These are phyloP conservation scores for Diorhabda elongata DNA, from an alignment of 1,140 invertebrate species.

Conservation along the genomic window DNA sequence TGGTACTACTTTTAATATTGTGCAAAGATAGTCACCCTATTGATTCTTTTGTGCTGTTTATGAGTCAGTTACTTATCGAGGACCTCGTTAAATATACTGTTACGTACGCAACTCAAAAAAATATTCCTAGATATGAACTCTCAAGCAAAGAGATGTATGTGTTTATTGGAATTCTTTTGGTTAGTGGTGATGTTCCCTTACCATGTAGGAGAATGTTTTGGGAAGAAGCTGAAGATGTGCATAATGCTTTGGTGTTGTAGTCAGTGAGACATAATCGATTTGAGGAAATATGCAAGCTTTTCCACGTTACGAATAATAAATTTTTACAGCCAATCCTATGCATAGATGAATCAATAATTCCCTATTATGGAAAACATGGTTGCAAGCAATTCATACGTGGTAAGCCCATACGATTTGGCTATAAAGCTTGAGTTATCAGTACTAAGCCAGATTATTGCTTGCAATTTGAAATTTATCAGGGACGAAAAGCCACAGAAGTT, in stretches of 20 bases:
- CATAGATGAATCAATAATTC: conserved; percentile 33
- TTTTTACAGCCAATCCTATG: conserved; percentile 24
- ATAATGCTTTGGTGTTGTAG: conserved; percentile 31
- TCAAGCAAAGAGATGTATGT: conserved; percentile 26
- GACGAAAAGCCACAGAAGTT: not conserved
- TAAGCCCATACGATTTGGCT: conserved; percentile 31
- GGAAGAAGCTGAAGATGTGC: conserved; percentile 28
- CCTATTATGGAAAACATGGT: conserved; percentile 31
- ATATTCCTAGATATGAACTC: not conserved
- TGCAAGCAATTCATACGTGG: conserved; percentile 36
- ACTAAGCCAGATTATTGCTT: conserved; percentile 21
- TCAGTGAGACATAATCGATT: conserved; percentile 33
- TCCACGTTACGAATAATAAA: conserved; percentile 1
- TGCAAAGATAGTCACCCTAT: not conserved
- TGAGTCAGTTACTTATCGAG: not conserved
- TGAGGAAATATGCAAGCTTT: conserved; percentile 27
- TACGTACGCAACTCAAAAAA: not conserved
- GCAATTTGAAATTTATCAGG: not conserved
- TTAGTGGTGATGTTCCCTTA: conserved; percentile 32
- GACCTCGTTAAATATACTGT: not conserved
- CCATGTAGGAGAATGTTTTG: conserved; percentile 31
- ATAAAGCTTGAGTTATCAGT: conserved; percentile 27
- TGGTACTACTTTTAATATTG: not conserved
- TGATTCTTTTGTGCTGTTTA: not conserved
- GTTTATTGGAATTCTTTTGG: conserved; percentile 29